These are phyloP conservation scores for Heliconius nattereri DNA, from an alignment of 1,140 invertebrate genomes.

Conservation along the genomic window DNA sequence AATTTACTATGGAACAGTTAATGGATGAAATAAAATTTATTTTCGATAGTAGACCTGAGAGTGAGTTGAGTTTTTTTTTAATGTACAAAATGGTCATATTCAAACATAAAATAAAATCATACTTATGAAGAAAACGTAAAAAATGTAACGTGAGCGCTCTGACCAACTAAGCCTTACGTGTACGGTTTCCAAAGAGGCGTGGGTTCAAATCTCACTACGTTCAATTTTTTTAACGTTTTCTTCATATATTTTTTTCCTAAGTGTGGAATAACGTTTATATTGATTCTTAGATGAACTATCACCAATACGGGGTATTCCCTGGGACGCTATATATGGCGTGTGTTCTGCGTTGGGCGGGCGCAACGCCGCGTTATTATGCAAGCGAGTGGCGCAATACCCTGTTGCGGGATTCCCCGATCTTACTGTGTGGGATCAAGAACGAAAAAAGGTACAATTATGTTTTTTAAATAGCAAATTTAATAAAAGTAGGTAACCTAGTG, in stretches of 20 bases:
- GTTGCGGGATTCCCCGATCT: slow-evolving; percentile 91
- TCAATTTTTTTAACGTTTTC: too few relatives aligned
- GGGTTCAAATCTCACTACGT: too few relatives aligned
- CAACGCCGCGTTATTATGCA: slow-evolving; percentile 83
- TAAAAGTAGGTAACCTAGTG: too few relatives aligned
- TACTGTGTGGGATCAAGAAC: slow-evolving; percentile 86
- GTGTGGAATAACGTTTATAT: too few relatives aligned
- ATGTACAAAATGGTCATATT: too few relatives aligned
- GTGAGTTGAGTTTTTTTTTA: slow-evolving; percentile 43
- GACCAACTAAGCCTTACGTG: too few relatives aligned
- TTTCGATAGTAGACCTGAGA: slow-evolving; percentile 71
- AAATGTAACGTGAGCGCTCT: too few relatives aligned
- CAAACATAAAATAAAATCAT: too few relatives aligned
- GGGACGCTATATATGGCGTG: slow-evolving; percentile 82
- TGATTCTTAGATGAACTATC: neutral
- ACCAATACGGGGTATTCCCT: slow-evolving; percentile 60
- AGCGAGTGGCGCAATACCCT: slow-evolving; percentile 83
- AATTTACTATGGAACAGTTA: slow-evolving; percentile 65
- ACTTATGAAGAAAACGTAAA: too few relatives aligned
- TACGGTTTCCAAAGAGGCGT: too few relatives aligned
- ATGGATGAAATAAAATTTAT: slow-evolving; percentile 59
- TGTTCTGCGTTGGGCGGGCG: slow-evolving; percentile 81
- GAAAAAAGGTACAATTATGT: neutral
- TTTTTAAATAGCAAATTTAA: too few relatives aligned
- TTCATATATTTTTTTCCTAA: too few relatives aligned